Conservation (phyloP, 1,140 invertebrate genomes). For the Aphis gossypii region DNA sequence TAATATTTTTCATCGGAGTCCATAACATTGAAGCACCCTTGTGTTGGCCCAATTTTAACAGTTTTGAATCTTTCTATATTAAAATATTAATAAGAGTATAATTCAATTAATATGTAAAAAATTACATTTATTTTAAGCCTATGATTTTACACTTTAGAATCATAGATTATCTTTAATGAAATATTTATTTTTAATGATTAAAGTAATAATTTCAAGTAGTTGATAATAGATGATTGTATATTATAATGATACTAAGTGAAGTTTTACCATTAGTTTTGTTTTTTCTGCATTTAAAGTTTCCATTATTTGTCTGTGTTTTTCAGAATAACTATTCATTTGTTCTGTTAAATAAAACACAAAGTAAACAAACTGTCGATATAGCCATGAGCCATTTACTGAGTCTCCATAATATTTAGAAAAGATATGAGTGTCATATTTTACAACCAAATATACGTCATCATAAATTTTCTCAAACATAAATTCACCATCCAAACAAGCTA, state of each 20-base stretch:
- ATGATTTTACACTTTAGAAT: background rate
- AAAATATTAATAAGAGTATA: background rate
- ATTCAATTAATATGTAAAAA: background rate
- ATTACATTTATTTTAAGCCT: background rate
- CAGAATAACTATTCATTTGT: slow-evolving; percentile 10
- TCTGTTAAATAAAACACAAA: background rate
- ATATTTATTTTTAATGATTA: background rate
- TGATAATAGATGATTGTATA: background rate
- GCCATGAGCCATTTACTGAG: background rate
- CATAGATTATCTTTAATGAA: background rate
- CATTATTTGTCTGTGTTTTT: background rate
- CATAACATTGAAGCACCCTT: background rate
- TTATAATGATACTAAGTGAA: background rate
- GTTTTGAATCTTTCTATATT: slow-evolving; percentile 11
- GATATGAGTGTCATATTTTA: background rate
- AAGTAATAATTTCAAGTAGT: background rate
- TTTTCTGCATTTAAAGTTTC: background rate
- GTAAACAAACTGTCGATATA: background rate
- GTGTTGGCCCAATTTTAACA: background rate
- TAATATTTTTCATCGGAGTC: background rate
- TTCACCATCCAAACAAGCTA: slow-evolving; percentile 64
- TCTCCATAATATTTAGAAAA: background rate
- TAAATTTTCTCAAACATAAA: slow-evolving; percentile 41
- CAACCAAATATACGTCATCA: slow-evolving; percentile 32
- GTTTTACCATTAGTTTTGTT: background rate